phyloP scores from a whole-genome alignment of 2,797 vertebrate genomes.

The Tapirus indicus region DNA sequence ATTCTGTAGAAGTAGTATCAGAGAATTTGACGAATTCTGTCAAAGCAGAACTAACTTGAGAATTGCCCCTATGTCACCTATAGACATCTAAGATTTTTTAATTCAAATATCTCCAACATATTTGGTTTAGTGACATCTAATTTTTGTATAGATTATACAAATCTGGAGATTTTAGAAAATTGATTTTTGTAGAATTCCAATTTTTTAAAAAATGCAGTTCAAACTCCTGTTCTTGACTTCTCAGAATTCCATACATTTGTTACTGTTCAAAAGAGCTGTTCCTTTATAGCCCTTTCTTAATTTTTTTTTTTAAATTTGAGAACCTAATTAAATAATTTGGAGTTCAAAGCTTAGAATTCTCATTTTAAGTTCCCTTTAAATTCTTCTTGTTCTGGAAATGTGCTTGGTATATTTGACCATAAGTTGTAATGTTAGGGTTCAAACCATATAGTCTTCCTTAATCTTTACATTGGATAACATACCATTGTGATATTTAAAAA shows the following conservation, averaged over 20 bases:
- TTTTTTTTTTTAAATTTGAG: background rate
- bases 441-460: background rate
- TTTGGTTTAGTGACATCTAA: background rate
- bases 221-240: background rate
- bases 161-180: background rate
- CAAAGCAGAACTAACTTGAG: conserved; percentile 26
- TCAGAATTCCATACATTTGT: background rate
- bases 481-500: background rate
- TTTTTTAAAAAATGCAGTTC: conserved; percentile 30
- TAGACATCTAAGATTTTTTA: background rate
- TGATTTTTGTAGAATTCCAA: conserved; percentile 3
- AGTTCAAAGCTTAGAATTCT: conserved; percentile 45
- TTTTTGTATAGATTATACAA: conserved; percentile 21
- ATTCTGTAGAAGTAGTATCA: background rate
- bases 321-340: background rate
- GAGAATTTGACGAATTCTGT: background rate
- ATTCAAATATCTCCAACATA: background rate
- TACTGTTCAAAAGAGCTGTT: background rate
- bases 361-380: background rate
- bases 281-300: background rate
- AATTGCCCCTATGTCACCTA: background rate
- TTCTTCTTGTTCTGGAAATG: conserved; percentile 17
- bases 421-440: background rate
- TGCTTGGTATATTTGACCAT: background rate
- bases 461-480: conserved; percentile 17